A percentile compares a stretch with the other conserved stretches of the same genome.
Conservation (phyloP, 2,797 vertebrate species). For the Halcyon leucocephala region DNA sequence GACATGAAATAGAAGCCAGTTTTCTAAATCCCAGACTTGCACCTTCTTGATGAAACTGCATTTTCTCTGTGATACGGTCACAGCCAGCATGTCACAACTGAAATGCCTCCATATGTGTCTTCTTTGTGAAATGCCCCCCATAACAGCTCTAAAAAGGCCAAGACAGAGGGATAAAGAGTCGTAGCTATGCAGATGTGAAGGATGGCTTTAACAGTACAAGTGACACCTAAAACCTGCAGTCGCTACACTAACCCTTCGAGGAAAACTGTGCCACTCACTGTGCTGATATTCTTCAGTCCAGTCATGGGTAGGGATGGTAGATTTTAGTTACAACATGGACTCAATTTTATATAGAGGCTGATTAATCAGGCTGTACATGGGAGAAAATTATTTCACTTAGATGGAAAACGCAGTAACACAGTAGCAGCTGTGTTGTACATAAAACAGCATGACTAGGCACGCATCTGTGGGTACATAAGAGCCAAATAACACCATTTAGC, state of each 20-base stretch:
- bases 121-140: neutral
- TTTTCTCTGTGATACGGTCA: neutral
- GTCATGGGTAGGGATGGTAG: neutral
- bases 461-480: neutral
- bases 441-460: neutral
- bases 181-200: neutral
- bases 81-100: neutral
- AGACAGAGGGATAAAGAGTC: neutral
- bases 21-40: neutral
- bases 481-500: neutral
- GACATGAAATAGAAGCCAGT: neutral
- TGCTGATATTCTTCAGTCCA: neutral
- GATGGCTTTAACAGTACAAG: neutral
- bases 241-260: neutral
- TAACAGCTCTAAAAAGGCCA: neutral
- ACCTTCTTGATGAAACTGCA: neutral
- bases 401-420: neutral
- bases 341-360: neutral
- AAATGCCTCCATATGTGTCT: neutral
- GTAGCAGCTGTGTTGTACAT: constrained; percentile 5
- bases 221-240: neutral
- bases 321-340: neutral
- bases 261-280: neutral
- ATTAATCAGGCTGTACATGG: neutral
- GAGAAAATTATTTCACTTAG: neutral